These are phyloP conservation scores for Pteria penguin DNA, from an alignment of 2,888 invertebrate genomes.

Conservation along the genomic window DNA sequence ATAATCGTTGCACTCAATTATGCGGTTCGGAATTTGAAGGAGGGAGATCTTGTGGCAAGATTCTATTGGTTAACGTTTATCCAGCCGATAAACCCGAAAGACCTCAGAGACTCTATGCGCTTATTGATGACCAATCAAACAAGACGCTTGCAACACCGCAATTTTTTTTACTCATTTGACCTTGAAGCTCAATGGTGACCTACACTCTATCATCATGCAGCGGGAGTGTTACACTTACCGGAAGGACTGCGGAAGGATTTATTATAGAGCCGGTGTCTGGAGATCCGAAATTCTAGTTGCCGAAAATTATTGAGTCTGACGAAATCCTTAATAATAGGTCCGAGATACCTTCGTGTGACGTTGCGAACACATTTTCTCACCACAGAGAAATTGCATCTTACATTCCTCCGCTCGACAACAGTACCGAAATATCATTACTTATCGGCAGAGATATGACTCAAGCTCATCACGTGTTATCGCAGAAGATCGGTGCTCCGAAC, in stretches of 20 bases:
- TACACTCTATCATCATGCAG: constrained; percentile 45
- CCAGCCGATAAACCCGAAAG: background rate
- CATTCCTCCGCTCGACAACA: background rate
- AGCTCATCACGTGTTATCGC: constrained; percentile 8
- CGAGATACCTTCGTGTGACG: background rate
- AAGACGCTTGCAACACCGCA: constrained; percentile 21
- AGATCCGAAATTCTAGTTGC: background rate
- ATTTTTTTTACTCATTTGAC: background rate
- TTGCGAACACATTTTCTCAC: background rate
- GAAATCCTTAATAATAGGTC: background rate
- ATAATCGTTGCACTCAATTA: background rate
- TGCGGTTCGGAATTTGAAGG: background rate
- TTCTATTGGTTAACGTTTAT: background rate
- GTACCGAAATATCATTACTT: background rate
- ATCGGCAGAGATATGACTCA: constrained; percentile 4
- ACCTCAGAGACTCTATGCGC: constrained; percentile 17
- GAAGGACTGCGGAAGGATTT: constrained; percentile 21
- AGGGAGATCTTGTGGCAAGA: background rate
- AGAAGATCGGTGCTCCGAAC: background rate
- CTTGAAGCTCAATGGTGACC: background rate
- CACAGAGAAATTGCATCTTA: background rate
- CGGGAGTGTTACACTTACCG: constrained; percentile 29
- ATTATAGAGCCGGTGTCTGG: constrained; percentile 33
- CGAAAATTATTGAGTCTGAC: background rate
- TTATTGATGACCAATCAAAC: constrained; percentile 46